phyloP scores from a whole-genome alignment of 2,888 invertebrate genomes.

The Epirrhoe tristata region DNA sequence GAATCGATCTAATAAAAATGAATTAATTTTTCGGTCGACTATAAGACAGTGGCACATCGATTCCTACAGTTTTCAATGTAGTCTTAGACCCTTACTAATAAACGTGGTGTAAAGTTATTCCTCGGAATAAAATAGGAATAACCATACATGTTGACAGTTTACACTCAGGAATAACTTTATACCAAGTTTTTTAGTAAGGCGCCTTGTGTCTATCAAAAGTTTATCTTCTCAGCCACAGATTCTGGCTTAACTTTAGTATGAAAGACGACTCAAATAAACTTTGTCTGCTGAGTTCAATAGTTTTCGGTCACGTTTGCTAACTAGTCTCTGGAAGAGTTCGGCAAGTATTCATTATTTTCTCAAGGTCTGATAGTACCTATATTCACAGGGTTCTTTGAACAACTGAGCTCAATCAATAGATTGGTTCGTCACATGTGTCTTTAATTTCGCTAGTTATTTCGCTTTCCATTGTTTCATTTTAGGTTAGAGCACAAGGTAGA shows the following conservation, averaged over 20 bases:
- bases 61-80: constrained; percentile 1
- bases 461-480: neutral
- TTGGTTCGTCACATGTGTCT: neutral
- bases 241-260: constrained; percentile 12
- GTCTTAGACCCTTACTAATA: no score
- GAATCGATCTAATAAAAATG: neutral
- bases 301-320: constrained; percentile 1
- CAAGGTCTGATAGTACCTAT: neutral
- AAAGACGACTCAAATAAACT: constrained; percentile 15
- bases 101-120: no score
- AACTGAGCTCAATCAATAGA: neutral
- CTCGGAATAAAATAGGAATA: no score
- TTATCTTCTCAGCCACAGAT: constrained; percentile 15
- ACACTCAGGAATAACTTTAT: no score
- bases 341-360: neutral
- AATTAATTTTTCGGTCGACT: neutral
- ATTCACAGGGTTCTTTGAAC: neutral
- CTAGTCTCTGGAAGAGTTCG: neutral
- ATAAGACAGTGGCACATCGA: constrained; percentile 3
- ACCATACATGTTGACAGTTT: no score
- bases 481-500: no score
- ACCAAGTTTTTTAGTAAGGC: no score
- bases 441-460: neutral
- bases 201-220: constrained; percentile 13
- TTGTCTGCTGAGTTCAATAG: constrained; percentile 5